A percentile compares a stretch with the other conserved stretches of the same genome.
Evolutionary conservation across 2,113 vertebrate species (phyloP).

Genomic region (Polypterus senegalus): DNA sequence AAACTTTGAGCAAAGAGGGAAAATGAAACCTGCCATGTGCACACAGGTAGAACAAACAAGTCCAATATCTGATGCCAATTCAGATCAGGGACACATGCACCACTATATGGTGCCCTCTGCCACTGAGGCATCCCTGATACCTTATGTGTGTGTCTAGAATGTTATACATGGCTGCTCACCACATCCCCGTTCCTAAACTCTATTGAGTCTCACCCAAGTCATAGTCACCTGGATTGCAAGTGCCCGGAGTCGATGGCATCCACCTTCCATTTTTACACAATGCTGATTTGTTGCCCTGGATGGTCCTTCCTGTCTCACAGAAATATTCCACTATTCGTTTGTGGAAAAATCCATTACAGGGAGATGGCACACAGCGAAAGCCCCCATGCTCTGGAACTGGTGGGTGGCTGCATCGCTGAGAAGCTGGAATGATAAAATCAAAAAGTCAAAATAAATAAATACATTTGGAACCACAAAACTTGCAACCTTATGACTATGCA

Average conservation of each 20-base stretch:
- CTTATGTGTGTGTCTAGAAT: too few relatives aligned
- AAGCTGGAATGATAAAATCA: conserved; percentile 14
- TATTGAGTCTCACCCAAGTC: conserved; percentile 5
- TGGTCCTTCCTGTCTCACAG: conserved; percentile 42
- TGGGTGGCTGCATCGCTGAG: conserved; percentile 46
- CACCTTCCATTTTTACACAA: conserved; percentile 37
- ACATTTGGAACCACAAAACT: background rate
- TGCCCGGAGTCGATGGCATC: conserved; percentile 21
- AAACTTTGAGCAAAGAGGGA: too few relatives aligned
- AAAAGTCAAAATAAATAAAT: background rate
- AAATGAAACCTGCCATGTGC: too few relatives aligned
- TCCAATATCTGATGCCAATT: too few relatives aligned
- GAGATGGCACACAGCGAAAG: conserved; percentile 47
- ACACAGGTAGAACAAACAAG: too few relatives aligned
- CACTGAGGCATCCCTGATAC: too few relatives aligned
- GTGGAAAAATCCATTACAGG: conserved; percentile 43
- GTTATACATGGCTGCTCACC: too few relatives aligned
- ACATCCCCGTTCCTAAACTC: too few relatives aligned
- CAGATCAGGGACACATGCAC: too few relatives aligned
- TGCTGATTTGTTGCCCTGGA: conserved; percentile 18
- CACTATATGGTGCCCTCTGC: too few relatives aligned
- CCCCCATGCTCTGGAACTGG: conserved; percentile 43
- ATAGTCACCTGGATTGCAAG: conserved; percentile 24
- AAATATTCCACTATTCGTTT: conserved; percentile 39
- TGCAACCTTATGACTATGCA: too few relatives aligned